Evolutionary conservation across 2,113 vertebrate species (phyloP).

Genomic region (Anser cygnoides): DNA sequence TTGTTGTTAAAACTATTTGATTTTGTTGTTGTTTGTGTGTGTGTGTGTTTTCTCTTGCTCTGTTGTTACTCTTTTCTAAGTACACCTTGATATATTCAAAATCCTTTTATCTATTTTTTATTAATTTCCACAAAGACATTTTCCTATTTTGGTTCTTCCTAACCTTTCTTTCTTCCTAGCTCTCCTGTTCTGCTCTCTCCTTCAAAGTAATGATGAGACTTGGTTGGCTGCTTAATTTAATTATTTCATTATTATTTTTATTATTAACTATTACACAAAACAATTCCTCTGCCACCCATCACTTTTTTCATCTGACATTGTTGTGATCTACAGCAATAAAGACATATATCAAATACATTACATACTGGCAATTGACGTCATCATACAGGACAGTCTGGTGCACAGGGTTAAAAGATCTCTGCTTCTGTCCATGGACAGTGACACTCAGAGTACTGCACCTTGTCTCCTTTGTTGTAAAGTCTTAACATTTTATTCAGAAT

Average conservation of each 20-base stretch:
- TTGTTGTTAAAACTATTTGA: slow-evolving; percentile 47
- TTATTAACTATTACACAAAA: not conserved
- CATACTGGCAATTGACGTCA: not conserved
- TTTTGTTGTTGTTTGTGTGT: not conserved
- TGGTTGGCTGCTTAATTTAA: not conserved
- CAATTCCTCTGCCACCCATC: not conserved
- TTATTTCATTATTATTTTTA: not conserved
- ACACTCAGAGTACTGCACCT: not conserved
- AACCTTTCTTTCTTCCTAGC: not conserved
- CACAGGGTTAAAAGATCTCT: not conserved
- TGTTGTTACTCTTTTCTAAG: not conserved
- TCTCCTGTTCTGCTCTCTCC: not conserved
- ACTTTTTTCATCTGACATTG: not conserved
- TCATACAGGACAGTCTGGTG: not conserved
- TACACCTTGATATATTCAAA: not conserved
- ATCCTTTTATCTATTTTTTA: not conserved
- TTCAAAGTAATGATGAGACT: not conserved
- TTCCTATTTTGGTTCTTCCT: not conserved
- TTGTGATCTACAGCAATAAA: not conserved
- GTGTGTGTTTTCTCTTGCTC: not conserved
- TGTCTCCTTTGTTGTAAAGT: not conserved
- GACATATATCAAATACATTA: not conserved
- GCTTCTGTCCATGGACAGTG: not conserved
- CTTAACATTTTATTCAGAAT: not conserved
- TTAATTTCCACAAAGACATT: slow-evolving; percentile 12